A percentile compares a stretch with the other conserved stretches of the same genome.
These are phyloP conservation scores for Cephus sareptanus DNA, from an alignment of 2,888 invertebrate species.

Conservation along the genomic window DNA sequence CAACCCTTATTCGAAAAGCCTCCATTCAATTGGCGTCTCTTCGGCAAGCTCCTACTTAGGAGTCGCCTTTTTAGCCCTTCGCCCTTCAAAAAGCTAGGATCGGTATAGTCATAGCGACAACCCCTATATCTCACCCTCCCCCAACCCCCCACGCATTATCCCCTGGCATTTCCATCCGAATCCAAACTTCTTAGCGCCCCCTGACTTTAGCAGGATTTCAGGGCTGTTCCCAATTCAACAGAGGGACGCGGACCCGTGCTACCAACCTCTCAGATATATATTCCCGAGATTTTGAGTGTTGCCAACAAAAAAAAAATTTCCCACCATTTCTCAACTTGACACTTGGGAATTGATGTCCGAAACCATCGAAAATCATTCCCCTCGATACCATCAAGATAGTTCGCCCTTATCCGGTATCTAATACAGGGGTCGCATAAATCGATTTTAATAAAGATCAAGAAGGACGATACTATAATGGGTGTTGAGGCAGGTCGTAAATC, in stretches of 20 bases:
- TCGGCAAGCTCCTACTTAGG: neutral
- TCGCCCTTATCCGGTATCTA: neutral
- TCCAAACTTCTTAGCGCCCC: slow-evolving; percentile 13
- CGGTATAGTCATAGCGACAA: neutral
- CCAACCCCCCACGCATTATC: neutral
- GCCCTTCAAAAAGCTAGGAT: neutral
- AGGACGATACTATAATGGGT: neutral
- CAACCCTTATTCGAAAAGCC: neutral
- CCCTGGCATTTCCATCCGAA: slow-evolving; percentile 18
- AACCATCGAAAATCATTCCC: neutral
- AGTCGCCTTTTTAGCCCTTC: neutral
- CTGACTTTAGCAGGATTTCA: slow-evolving; percentile 18
- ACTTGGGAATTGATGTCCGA: neutral
- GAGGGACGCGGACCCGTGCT: neutral
- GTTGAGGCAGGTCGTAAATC: neutral
- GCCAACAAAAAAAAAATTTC: too few species aligned
- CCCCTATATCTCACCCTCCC: neutral
- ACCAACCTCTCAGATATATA: neutral
- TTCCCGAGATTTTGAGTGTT: too few species aligned
- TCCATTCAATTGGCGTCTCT: neutral
- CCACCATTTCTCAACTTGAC: neutral
- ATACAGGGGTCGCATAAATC: neutral
- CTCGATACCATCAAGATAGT: neutral
- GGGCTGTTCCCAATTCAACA: neutral
- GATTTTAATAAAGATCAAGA: neutral